Evolutionary conservation across 2,797 vertebrate genomes (phyloP).

Genomic region (Anolis apletophallus): DNA sequence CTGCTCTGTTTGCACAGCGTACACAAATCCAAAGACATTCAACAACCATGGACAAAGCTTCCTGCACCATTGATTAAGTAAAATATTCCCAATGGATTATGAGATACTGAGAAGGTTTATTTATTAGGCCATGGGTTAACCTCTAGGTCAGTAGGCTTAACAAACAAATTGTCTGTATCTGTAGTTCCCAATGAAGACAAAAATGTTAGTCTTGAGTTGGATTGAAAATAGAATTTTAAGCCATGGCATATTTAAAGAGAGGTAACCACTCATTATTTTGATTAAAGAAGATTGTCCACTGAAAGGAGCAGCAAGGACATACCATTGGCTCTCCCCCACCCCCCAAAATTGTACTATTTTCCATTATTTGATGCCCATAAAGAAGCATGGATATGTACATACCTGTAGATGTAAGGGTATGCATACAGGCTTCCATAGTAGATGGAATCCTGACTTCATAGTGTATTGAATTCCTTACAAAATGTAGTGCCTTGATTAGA

Average conservation of each 20-base stretch:
- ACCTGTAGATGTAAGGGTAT: not conserved
- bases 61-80: conserved; percentile 50
- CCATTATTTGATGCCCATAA: not conserved
- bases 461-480: not conserved
- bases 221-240: not conserved
- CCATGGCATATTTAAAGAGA: not conserved
- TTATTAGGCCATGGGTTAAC: not conserved
- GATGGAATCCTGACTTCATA: not conserved
- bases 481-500: no score
- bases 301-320: not conserved
- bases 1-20: conserved; percentile 18
- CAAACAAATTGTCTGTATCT: not conserved
- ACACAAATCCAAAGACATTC: conserved; percentile 25
- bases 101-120: not conserved
- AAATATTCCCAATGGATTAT: not conserved
- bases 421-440: not conserved
- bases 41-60: conserved; percentile 42
- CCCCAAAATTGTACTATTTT: not conserved
- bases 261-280: not conserved
- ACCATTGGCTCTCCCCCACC: fast-evolving
- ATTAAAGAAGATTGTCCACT: not conserved
- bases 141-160: not conserved
- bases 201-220: not conserved
- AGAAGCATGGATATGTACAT: not conserved
- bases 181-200: not conserved